Conservation (phyloP, 2,797 vertebrate genomes). For the Coracias cyanogaster region DNA sequence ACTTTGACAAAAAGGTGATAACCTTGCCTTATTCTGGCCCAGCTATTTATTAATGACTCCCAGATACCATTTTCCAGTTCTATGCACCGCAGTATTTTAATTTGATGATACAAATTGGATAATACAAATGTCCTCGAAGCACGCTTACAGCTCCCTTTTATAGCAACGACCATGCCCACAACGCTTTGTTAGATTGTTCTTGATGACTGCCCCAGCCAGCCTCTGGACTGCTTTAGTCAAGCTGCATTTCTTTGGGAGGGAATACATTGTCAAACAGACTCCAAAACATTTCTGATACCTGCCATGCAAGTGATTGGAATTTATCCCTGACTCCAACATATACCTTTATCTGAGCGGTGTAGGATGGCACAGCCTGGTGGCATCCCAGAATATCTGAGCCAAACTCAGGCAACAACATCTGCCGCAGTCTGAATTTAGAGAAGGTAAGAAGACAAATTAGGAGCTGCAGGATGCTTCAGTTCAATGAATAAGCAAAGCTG, state of each 20-base stretch:
- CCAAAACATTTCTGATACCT: not conserved
- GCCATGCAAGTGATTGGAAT: accelerated
- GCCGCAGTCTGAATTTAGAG: not conserved
- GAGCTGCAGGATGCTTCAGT: not conserved
- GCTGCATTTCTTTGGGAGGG: not conserved
- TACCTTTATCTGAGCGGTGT: not conserved
- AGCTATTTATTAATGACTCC: constrained; percentile 64
- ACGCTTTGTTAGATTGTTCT: not conserved
- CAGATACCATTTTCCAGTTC: constrained; percentile 60
- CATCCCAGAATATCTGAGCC: not conserved
- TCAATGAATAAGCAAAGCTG: not conserved
- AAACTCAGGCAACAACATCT: not conserved
- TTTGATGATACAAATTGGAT: constrained; percentile 55
- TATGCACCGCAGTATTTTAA: constrained; percentile 52
- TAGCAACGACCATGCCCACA: not conserved
- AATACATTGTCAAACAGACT: not conserved
- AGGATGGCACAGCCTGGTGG: not conserved
- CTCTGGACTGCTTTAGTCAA: not conserved
- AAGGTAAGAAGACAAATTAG: not conserved
- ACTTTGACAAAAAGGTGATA: constrained; percentile 68
- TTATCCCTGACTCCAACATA: not conserved
- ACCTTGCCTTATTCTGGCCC: constrained; percentile 26
- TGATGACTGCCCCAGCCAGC: not conserved
- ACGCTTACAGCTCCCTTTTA: not conserved
- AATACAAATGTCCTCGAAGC: not conserved